Percentiles rank a stretch among this genome's conserved stretches.
Evolutionary conservation across 1,140 invertebrate genomes (phyloP).

Genomic region (Campoletis sonorensis): DNA sequence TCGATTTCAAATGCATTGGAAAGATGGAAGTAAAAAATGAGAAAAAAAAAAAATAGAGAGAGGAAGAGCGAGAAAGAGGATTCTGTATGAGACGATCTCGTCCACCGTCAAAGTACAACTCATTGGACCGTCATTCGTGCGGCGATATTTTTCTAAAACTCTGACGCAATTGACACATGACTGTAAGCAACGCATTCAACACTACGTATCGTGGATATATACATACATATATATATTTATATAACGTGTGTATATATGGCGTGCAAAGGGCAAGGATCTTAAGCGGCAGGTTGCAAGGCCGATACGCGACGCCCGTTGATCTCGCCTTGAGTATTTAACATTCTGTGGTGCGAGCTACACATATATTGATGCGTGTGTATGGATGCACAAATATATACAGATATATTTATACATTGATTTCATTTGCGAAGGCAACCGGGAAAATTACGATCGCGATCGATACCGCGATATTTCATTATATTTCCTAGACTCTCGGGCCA

Average conservation of each 20-base stretch:
- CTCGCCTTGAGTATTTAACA: slow-evolving; percentile 16
- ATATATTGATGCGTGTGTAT: neutral
- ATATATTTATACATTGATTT: neutral
- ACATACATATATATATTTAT: no score
- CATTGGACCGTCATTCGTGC: slow-evolving; percentile 1
- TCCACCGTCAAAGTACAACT: neutral
- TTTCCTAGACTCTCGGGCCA: neutral
- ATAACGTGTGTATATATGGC: slow-evolving; percentile 14
- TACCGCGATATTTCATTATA: slow-evolving; percentile 24
- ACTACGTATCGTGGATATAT: neutral
- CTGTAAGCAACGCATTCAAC: neutral
- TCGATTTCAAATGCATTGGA: neutral
- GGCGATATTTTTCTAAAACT: neutral
- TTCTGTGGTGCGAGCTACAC: slow-evolving; percentile 16
- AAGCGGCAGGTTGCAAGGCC: slow-evolving; percentile 49
- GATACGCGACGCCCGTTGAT: slow-evolving; percentile 18
- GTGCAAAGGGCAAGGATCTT: slow-evolving; percentile 55
- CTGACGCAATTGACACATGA: neutral
- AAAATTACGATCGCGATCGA: neutral
- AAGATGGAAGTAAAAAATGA: no score
- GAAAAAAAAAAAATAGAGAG: slow-evolving; percentile 12
- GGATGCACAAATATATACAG: no score
- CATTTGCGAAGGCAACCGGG: slow-evolving; percentile 12
- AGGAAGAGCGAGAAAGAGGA: neutral
- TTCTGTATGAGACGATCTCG: neutral